Conservation (phyloP, 53 echinoderm and acorn worm species). For the Actinopyga echinites region DNA sequence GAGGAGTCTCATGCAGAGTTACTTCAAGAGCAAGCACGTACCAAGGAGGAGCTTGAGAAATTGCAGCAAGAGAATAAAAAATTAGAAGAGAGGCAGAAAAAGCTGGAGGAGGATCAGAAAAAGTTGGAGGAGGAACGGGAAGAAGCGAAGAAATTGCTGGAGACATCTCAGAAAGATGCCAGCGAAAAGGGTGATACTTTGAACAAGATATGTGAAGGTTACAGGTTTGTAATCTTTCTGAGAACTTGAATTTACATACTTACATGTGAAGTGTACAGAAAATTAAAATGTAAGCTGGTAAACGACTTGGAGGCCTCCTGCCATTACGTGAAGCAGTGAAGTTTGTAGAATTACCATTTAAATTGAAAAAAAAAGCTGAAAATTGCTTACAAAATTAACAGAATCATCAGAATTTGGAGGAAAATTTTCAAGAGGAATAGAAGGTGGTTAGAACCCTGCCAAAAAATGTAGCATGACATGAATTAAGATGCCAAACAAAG, state of each 20-base stretch:
- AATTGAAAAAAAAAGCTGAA: too few species aligned
- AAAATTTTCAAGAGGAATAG: too few species aligned
- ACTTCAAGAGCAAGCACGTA: conserved; percentile 8
- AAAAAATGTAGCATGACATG: too few species aligned
- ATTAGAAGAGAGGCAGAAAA: conserved; percentile 1
- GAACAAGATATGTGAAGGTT: conserved; percentile 54
- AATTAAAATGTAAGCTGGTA: background rate
- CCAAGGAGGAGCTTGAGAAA: conserved; percentile 10
- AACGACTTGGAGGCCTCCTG: too few species aligned
- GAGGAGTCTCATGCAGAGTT: conserved; percentile 13
- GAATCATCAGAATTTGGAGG: too few species aligned
- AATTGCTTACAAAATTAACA: too few species aligned
- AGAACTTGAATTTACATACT: background rate
- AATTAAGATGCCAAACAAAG: too few species aligned
- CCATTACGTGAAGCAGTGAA: too few species aligned
- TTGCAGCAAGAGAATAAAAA: background rate
- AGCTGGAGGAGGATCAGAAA: conserved; percentile 14
- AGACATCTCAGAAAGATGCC: background rate
- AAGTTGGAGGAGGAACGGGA: background rate
- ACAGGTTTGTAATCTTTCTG: conserved; percentile 35
- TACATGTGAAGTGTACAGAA: background rate
- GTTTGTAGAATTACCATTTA: too few species aligned
- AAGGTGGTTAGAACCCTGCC: too few species aligned
- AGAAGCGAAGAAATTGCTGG: background rate
- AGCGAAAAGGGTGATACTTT: background rate